Base-by-base conservation (phyloP, 2,797 vertebrate species). In the Myripristis jacobus region DNA sequence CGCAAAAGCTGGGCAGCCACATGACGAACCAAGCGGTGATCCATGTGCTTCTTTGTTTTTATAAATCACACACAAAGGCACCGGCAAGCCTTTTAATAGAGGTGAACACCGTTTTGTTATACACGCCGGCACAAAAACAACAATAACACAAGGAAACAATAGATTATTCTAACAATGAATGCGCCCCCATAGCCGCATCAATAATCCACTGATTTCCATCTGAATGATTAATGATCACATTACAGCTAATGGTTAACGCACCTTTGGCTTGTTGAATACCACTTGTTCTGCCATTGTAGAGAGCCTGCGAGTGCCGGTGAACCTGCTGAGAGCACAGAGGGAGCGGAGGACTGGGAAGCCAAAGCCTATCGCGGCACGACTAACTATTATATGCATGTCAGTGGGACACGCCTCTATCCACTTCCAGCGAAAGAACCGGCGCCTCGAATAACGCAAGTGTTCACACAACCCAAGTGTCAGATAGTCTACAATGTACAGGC, bases 221-320 rank as follows among this genome's bases (percentile, higher is more conserved):
- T 11, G 0, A 66, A 41, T 19, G 0, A 48, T 53, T 47, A 19
- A 52, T 8, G n/a, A 7, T 24, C 2, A 0, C 0, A 12, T 18
- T 2, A 0, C 41, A 3, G 41, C 18, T 15, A 36, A 18, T 0
- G 0, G 48, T 2, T 36, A 1, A 77, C 92, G 18, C 84, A 94
- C 94, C 93, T 94, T 94, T 0, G 93, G 92, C 77, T 92, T 89
- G 87, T 88, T 76, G 88, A 94, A 94, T 3, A 75, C 74, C 56
- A 59, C 48, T 77, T 64, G 19, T 31, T 85, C 67, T 66, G 89
- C 88, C 93, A 94, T 94, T 2, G 56, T 82, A 4, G 31, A 69
- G 51, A 47, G 10, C 0, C 47, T 46, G 57, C 43, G 19, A 25
- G 25, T 53, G 77, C 54, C 15, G 65, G 54, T 31, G 64, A 59